phyloP scores from a whole-genome alignment of 2,888 invertebrate genomes.

The Caenorhabditis imperialis region DNA sequence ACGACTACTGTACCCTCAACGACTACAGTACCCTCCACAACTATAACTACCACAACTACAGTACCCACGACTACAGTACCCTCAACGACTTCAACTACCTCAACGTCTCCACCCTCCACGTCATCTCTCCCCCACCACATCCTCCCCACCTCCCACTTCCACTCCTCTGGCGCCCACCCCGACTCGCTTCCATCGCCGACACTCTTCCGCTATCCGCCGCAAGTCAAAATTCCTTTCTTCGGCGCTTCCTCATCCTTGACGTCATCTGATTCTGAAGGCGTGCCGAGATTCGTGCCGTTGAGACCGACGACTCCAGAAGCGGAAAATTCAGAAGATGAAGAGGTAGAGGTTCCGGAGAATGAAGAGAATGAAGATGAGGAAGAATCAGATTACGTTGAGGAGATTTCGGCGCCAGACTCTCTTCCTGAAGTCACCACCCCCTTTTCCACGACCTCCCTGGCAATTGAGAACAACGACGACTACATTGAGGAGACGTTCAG shows the following conservation, averaged over 20 bases:
- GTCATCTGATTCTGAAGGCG: not conserved
- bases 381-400: not conserved
- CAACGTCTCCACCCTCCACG: not conserved
- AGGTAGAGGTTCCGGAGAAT: slow-evolving; percentile 11
- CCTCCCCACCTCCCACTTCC: slow-evolving; percentile 21
- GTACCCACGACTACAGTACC: too few relatives aligned
- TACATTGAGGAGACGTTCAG: slow-evolving; percentile 33
- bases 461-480: slow-evolving; percentile 27
- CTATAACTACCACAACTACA: too few relatives aligned
- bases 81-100: too few relatives aligned
- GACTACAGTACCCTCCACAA: too few relatives aligned
- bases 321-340: slow-evolving; percentile 9
- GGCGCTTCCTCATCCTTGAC: too few relatives aligned
- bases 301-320: slow-evolving; percentile 34
- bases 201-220: slow-evolving; percentile 30
- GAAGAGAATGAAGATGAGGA: slow-evolving; percentile 5
- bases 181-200: slow-evolving; percentile 13
- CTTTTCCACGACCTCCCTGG: not conserved
- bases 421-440: not conserved
- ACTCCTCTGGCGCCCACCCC: slow-evolving; percentile 26
- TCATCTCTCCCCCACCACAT: slow-evolving; percentile 12
- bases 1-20: too few relatives aligned
- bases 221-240: slow-evolving; percentile 36
- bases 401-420: not conserved
- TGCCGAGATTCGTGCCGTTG: not conserved